Conservation (phyloP, 2,113 vertebrate species). For the Scomber scombrus region DNA sequence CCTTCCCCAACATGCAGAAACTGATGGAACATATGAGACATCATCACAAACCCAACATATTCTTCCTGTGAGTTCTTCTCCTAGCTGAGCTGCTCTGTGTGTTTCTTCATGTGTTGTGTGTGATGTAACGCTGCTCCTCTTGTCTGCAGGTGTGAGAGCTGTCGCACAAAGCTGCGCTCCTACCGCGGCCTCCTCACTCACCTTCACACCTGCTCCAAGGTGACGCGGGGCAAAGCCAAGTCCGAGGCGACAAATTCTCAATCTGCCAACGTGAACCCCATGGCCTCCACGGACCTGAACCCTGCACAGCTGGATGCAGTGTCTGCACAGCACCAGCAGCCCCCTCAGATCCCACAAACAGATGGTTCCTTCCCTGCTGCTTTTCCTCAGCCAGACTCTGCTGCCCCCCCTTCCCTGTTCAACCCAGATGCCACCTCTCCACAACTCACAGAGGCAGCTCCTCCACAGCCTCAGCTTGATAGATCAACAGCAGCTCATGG, state of each 20-base stretch:
- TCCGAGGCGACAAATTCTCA: background rate
- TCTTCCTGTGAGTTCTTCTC: constrained; percentile 90
- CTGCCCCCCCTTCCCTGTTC: background rate
- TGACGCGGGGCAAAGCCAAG: constrained; percentile 81
- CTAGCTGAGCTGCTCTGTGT: too few relatives aligned
- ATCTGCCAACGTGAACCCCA: background rate
- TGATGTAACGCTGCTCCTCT: background rate
- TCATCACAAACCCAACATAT: constrained; percentile 96
- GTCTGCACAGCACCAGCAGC: background rate
- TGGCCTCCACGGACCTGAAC: constrained; percentile 5
- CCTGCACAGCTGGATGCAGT: background rate
- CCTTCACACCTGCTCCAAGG: constrained; percentile 93
- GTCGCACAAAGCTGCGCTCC: constrained; percentile 91
- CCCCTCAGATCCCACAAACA: background rate
- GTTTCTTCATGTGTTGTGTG: background rate
- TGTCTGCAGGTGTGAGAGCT: constrained; percentile 91
- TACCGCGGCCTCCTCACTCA: constrained; percentile 95
- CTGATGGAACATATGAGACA: constrained; percentile 93
- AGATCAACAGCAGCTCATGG: background rate
- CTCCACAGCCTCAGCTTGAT: background rate
- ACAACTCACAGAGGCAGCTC: constrained; percentile 32
- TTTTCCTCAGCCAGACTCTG: background rate
- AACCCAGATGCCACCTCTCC: constrained; percentile 2
- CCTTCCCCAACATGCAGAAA: constrained; percentile 93
- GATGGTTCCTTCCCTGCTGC: background rate